Evolutionary conservation across 2,113 vertebrate genomes (phyloP).

Genomic region (Capricornis sumatraensis): DNA sequence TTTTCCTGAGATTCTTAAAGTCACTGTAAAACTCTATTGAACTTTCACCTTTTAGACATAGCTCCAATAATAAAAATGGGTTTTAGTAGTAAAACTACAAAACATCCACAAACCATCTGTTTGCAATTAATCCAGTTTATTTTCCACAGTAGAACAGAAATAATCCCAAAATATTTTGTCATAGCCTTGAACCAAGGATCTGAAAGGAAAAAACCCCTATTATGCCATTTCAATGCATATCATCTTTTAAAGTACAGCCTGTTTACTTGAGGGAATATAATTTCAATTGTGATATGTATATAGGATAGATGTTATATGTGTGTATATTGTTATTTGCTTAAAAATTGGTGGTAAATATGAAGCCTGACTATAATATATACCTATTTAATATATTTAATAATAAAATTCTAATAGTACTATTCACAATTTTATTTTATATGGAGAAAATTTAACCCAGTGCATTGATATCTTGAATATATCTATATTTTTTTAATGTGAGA

Average conservation of each 20-base stretch:
- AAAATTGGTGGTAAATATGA: not conserved
- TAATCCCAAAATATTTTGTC: not conserved
- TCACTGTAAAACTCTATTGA: not conserved
- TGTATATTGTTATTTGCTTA: not conserved
- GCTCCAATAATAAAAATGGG: not conserved
- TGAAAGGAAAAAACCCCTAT: not conserved
- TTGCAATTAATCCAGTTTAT: not conserved
- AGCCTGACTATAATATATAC: not conserved
- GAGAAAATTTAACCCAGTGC: not conserved
- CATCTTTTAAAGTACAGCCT: not conserved
- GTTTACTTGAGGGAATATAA: not conserved
- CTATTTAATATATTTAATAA: not conserved
- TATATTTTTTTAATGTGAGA: not conserved
- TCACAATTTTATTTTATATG: not conserved
- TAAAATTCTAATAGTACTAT: not conserved
- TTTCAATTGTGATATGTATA: not conserved
- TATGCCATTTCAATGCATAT: not conserved
- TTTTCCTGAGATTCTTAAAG: not conserved
- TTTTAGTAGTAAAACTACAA: not conserved
- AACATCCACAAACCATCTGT: not conserved
- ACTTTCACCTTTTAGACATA: not conserved
- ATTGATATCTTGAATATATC: not conserved
- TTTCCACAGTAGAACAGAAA: not conserved
- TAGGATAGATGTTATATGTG: not conserved
- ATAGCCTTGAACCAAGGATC: not conserved